Percentiles rank a stretch among this genome's conserved stretches.
Evolutionary conservation across 2,797 vertebrate species (phyloP).

Genomic region (Remorina albescens): DNA sequence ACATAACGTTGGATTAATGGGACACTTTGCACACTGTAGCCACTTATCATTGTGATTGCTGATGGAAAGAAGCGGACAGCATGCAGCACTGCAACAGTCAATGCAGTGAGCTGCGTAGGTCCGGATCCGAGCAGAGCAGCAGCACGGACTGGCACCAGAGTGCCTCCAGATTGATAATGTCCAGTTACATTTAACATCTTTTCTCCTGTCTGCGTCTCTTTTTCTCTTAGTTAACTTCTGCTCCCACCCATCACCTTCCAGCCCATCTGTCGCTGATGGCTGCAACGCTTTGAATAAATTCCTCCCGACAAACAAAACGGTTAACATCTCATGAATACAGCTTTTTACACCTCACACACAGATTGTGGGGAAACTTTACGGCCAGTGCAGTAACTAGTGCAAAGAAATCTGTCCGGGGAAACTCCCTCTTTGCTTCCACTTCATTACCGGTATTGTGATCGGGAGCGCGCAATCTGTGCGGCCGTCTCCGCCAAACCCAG

Average conservation of each 20-base stretch:
- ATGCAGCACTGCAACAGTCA: no score
- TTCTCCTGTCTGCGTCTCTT: slow-evolving; percentile 34
- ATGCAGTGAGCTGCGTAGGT: slow-evolving; percentile 17
- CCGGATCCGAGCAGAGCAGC: slow-evolving; percentile 50
- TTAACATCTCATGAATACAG: slow-evolving; percentile 94
- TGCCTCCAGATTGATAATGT: slow-evolving; percentile 74
- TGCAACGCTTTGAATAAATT: slow-evolving; percentile 86
- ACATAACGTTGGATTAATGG: not conserved
- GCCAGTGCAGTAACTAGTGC: slow-evolving; percentile 72
- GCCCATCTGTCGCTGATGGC: slow-evolving; percentile 91
- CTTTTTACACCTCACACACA: slow-evolving; percentile 81
- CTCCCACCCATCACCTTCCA: slow-evolving; percentile 78
- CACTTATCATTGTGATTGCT: not conserved
- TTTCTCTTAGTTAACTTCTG: slow-evolving; percentile 75
- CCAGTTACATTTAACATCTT: slow-evolving; percentile 63
- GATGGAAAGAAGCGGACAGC: no score
- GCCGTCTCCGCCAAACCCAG: slow-evolving; percentile 74
- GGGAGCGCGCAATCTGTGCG: slow-evolving; percentile 87
- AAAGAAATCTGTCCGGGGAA: slow-evolving; percentile 78
- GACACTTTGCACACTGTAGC: not conserved
- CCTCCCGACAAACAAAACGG: slow-evolving; percentile 81
- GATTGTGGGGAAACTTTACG: slow-evolving; percentile 80
- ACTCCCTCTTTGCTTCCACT: slow-evolving; percentile 84
- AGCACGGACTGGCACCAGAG: slow-evolving; percentile 57
- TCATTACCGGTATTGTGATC: slow-evolving; percentile 84